Evolutionary conservation across 1,140 invertebrate species (phyloP), one percentile per base, ranked within the genome.

Genomic region (Zophobas morio): DNA sequence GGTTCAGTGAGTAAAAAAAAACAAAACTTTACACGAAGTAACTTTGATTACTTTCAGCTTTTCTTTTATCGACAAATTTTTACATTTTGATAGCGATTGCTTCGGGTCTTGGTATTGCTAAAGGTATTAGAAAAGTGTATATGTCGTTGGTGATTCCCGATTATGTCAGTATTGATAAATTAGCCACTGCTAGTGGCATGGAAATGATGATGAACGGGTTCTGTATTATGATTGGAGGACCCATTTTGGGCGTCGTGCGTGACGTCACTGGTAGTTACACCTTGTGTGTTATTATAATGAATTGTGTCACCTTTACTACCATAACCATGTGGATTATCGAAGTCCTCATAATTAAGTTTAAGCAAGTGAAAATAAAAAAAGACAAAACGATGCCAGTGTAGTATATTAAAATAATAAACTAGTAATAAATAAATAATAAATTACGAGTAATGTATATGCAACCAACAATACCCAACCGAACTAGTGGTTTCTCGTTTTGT

Each of bases 91-190:
- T 84, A 0, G 66, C 42, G 1, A 79, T 91, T 32, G 89, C 90
- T 3, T 86, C 89, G 0, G 88, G 89, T 77, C 88, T 93, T 39
- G 92, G 92, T 0, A 86, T 90, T 46, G 90, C 89, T 39, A 93
- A 93, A 86, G 92, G 89, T 0, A 81, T 93, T 2, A 86, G 91
- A 75, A 92, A 91, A 39, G 91, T 93, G 0, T 93, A 91, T 79
- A 90, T 91, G 89, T 88, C 90, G 0, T 82, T 93, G 6, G 90
- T 92, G 1, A 91, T 93, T 63, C 91, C 92, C 8, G 88, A 88
- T 1, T 90, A 92, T 81, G 91, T 93, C 42, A 91, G 91, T 1
- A 81, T 92, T 6, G 88, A 90, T 57, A 88, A 90, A 60, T 81
- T 93, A 53, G 90, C 92, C 0, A 89, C 89, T 20, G 91, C 91